A percentile compares a stretch with the other conserved stretches of the same genome.
phyloP scores from a whole-genome alignment of 2,888 invertebrate species.

The Drosophila mercatorum region DNA sequence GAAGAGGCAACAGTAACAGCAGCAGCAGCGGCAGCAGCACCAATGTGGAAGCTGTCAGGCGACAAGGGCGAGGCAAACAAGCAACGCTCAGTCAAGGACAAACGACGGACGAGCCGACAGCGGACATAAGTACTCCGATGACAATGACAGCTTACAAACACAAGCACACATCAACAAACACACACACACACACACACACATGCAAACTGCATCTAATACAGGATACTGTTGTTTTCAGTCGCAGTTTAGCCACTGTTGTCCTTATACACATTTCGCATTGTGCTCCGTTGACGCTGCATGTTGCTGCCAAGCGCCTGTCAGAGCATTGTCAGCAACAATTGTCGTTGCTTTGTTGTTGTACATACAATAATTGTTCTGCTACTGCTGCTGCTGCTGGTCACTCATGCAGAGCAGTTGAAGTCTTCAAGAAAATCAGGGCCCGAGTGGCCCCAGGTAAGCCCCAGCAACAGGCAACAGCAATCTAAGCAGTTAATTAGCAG shows the following conservation, averaged over 20 bases:
- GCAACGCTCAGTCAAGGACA: conserved; percentile 49
- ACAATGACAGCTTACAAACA: conserved; percentile 65
- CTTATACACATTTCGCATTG: conserved; percentile 19
- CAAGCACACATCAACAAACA: conserved; percentile 49
- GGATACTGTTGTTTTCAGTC: conserved; percentile 67
- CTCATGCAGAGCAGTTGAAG: conserved; percentile 8
- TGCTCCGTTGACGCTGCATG: conserved; percentile 45
- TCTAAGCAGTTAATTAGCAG: conserved; percentile 31
- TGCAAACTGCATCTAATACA: conserved; percentile 63
- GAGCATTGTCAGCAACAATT: conserved; percentile 69
- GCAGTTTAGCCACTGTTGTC: conserved; percentile 54
- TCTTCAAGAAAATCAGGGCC: conserved; percentile 50
- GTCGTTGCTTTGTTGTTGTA: conserved; percentile 29
- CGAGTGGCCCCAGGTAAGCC: conserved; percentile 23
- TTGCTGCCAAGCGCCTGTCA: conserved; percentile 69
- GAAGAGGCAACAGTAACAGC: conserved; percentile 16
- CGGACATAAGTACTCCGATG: conserved; percentile 46
- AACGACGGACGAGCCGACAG: conserved; percentile 44
- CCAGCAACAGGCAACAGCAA: conserved; percentile 3
- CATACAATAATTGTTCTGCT: conserved; percentile 45
- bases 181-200: conserved; percentile 33
- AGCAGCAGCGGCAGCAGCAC: conserved; percentile 27
- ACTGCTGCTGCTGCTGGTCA: conserved; percentile 22
- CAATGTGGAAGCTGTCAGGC: conserved; percentile 64
- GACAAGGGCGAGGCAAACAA: conserved; percentile 69